Evolutionary conservation across 2,797 vertebrate genomes (phyloP).

Genomic region (Aphelocoma californica): DNA sequence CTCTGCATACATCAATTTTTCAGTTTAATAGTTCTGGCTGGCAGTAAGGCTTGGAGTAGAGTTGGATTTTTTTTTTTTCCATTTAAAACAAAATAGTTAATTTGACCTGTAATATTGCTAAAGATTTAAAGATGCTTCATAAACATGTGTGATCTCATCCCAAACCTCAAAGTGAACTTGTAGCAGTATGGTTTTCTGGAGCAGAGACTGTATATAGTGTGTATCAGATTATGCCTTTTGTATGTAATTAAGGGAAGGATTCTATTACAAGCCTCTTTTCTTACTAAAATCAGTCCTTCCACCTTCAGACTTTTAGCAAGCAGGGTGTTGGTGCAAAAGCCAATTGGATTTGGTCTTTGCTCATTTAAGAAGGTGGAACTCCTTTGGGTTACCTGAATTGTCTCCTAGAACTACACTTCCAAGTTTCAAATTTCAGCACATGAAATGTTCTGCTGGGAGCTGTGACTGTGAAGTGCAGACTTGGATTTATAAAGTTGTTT

Average conservation of each 20-base stretch:
- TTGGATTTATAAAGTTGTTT: neutral
- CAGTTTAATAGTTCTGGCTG: neutral
- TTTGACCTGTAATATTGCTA: neutral
- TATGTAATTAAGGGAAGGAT: neutral
- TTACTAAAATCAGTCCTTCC: slow-evolving; percentile 6
- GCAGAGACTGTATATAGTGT: neutral
- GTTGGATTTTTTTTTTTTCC: neutral
- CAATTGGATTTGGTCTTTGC: neutral
- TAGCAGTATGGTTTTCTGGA: neutral
- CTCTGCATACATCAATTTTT: neutral
- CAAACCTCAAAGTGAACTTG: neutral
- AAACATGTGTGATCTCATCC: neutral
- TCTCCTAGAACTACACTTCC: neutral
- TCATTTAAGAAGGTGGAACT: neutral
- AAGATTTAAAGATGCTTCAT: neutral
- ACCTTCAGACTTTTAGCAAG: neutral
- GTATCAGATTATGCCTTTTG: neutral
- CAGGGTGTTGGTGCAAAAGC: neutral
- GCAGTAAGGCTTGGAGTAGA: neutral
- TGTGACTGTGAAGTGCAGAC: neutral
- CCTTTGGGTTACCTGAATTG: neutral
- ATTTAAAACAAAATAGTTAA: neutral
- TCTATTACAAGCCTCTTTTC: neutral
- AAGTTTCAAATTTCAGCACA: neutral
- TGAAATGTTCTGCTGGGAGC: neutral